Base-by-base conservation (phyloP, 2,113 vertebrate genomes). In the Arenaria interpres region DNA sequence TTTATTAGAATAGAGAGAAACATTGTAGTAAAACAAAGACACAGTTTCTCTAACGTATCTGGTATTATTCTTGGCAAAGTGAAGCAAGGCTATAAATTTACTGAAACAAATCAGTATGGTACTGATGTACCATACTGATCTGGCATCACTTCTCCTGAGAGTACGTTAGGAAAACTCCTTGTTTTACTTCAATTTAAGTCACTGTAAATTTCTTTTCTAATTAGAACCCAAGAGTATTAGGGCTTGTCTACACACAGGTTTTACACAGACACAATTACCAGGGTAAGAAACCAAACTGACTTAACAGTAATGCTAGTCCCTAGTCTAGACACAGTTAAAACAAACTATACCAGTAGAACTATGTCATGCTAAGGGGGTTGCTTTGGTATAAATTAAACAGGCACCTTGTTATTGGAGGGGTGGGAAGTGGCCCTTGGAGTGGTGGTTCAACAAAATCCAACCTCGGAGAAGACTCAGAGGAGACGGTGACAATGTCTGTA, bases 21-120 rank as follows among this genome's bases (percentile, higher is more conserved):
- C 14, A 33, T 76, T 4, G 0, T 32, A 81, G 74, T 82, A 91
- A 95, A 95, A 96, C 94, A 97, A 97, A 96, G 88, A 45, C 82
- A 72, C 60, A 4, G 89, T 89, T 92, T 92, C 86, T 63, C 54
- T 27, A 91, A 73, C 19, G 4, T 89, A 87, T 91, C 89, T 96
- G 66, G 28, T 96, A 87, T 97, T 97, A 92, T 95, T 95, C 86
- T 96, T 97, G 96, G 92, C 95, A 79, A 66, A 88, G 86, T 5
- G 4, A 7, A 91, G 50, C 1, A 20, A 23, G 82, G 69, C 86
- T 91, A 46, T 95, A 96, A 96, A 95, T 89, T 85, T 62, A 57
- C 79, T 82, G 69, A 67, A 92, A 87, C 80, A 68, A 60, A 79
- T 66, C 66, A 23, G 79, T 32, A 10, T 60, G 89, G 88, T 69